A percentile compares a stretch with the other conserved stretches of the same genome.
Conservation (phyloP, 2,888 invertebrate genomes). For the Hoplodrina blanda region DNA sequence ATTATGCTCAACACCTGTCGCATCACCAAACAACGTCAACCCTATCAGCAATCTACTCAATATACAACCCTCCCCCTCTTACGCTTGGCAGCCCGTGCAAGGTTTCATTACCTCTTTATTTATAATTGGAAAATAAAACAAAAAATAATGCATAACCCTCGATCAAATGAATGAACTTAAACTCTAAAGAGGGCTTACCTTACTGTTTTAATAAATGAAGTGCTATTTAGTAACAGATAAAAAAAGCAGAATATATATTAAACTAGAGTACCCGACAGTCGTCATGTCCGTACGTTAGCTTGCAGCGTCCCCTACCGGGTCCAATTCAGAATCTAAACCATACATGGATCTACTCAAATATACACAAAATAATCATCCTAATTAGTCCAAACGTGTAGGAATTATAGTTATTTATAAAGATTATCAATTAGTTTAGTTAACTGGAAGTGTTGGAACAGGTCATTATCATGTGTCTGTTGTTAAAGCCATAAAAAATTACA, state of each 20-base stretch:
- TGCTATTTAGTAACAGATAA: too few species aligned
- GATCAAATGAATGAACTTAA: not conserved
- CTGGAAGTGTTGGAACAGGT: not conserved
- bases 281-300: too few species aligned
- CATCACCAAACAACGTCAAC: conserved; percentile 33
- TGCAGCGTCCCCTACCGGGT: too few species aligned
- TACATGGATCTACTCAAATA: too few species aligned
- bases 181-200: not conserved
- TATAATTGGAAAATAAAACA: conserved; percentile 27
- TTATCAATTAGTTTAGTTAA: not conserved
- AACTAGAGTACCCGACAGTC: too few species aligned
- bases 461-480: not conserved
- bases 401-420: not conserved
- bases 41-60: conserved; percentile 54
- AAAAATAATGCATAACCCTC: conserved; percentile 19
- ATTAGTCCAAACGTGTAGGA: too few species aligned
- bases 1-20: conserved; percentile 44
- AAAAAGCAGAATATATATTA: too few species aligned
- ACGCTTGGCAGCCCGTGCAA: conserved; percentile 35
- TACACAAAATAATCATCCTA: too few species aligned
- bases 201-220: too few species aligned
- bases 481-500: conserved; percentile 35
- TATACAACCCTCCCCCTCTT: conserved; percentile 44
- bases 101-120: conserved; percentile 45
- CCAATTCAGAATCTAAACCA: too few species aligned